Base-by-base conservation (phyloP, 1,140 invertebrate species). In the Leptinotarsa defecta region DNA sequence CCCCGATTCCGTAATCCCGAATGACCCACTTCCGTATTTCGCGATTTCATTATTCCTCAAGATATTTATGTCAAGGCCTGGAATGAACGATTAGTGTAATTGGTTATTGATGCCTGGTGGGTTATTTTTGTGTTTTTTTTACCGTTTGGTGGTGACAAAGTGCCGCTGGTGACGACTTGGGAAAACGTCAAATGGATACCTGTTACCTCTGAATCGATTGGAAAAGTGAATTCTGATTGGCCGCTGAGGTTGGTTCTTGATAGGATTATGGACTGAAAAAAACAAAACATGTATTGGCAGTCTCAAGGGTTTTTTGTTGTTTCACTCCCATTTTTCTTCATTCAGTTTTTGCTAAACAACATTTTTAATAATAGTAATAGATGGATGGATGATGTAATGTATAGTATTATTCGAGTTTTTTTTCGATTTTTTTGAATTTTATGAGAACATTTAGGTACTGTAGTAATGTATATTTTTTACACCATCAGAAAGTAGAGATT, bases 141-240 rank as follows among this genome's bases (percentile, higher is more conserved):
- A 81, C 82, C 81, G 52, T 17, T 64, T 62, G 80, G 80, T 57
- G 81, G 74, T 75, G 65, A 76, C 19, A 83, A 63, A 34, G 24
- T 22, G 49, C 71, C 80, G 34, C 4, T 52, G 48, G 48, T 68
- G 15, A 73, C 72, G 22, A 24, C 52, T 15, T 73, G 71, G 13
- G 71, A 74, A 52, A 83, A 74, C 13, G 62, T 78, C 62, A 83
- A 74, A 71, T 82, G 82, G 13, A 83, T 79, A n/a, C 75, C 77
- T 64, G 70, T 79, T 65, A 82, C 79, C 43, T 76, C 76, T 15
- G 74, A 72, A 77, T 82, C 82, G 57, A 83, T 80, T 13, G 80
- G 81, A 74, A 83, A 81, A 27, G 64, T 65, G 27, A 82, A 20
- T 20, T 74, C 49, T 6, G 64, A 48, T 17, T 68, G 48, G 20